These are phyloP conservation scores for Butorides virescens DNA, from an alignment of 2,113 vertebrate genomes.

Conservation along the genomic window DNA sequence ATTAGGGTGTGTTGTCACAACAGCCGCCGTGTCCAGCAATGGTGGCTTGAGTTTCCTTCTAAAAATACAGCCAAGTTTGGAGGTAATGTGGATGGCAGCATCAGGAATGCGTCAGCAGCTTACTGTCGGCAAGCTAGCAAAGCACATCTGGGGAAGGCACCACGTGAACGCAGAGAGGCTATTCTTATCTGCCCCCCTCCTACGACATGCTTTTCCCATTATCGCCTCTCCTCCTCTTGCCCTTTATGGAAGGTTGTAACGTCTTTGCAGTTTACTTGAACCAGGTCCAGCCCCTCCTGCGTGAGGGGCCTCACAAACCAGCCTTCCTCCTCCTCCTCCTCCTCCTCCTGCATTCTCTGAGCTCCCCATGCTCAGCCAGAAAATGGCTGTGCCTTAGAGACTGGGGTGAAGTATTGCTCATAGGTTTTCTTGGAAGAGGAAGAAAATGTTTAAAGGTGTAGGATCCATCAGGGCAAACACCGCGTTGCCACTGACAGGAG, in stretches of 20 bases:
- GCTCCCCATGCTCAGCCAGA: neutral
- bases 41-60: neutral
- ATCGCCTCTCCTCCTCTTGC: neutral
- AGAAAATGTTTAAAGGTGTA: neutral
- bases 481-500: neutral
- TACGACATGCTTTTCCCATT: neutral
- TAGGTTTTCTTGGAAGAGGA: neutral
- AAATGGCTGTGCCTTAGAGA: neutral
- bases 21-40: neutral
- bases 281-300: neutral
- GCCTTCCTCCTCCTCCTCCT: neutral
- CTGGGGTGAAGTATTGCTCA: neutral
- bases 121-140: neutral
- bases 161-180: neutral
- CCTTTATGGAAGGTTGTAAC: neutral
- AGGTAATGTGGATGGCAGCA: neutral
- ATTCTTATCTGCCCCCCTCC: neutral
- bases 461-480: neutral
- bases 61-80: neutral
- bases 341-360: neutral
- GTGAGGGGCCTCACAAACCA: neutral
- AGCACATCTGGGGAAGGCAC: constrained; percentile 17
- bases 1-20: neutral
- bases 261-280: neutral
- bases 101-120: neutral